These are phyloP conservation scores for Scaptomyza montana DNA, from an alignment of 1,140 invertebrate species.

Conservation along the genomic window DNA sequence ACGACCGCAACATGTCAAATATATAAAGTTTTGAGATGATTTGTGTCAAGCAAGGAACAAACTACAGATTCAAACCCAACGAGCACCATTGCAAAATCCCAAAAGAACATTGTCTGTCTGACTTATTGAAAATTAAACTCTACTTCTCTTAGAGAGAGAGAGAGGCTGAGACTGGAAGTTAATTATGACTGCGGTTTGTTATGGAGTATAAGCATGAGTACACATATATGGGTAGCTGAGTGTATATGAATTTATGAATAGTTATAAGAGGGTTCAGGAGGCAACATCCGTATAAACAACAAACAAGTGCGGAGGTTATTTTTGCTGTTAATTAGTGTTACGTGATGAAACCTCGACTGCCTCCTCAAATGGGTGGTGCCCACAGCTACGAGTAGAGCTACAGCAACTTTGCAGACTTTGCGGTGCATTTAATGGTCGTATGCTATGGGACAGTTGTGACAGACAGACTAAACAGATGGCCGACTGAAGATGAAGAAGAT, in stretches of 20 bases:
- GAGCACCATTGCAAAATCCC: conserved; percentile 12
- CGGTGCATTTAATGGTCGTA: conserved; percentile 41
- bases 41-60: conserved; percentile 32
- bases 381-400: conserved; percentile 39
- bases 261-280: conserved; percentile 7
- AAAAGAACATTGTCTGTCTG: conserved; percentile 56
- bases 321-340: conserved; percentile 77
- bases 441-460: conserved; percentile 13
- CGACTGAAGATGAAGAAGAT: not conserved
- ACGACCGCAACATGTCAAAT: conserved; percentile 44
- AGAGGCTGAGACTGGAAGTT: conserved; percentile 57
- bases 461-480: conserved; percentile 5
- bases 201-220: conserved; percentile 5
- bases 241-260: conserved; percentile 23
- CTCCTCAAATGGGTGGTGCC: conserved; percentile 64
- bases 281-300: conserved; percentile 22
- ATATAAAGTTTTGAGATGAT: conserved; percentile 49
- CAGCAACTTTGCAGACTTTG: conserved; percentile 19
- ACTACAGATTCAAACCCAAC: conserved; percentile 11
- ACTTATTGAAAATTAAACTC: conserved; percentile 78
- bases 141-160: not conserved
- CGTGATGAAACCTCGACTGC: conserved; percentile 68
- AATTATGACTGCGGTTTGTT: conserved; percentile 72
- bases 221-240: not conserved
- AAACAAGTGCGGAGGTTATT: conserved; percentile 79